Evolutionary conservation across 2,113 vertebrate genomes (phyloP), one percentile per base, ranked within the genome.

Genomic region (Petromus typicus): DNA sequence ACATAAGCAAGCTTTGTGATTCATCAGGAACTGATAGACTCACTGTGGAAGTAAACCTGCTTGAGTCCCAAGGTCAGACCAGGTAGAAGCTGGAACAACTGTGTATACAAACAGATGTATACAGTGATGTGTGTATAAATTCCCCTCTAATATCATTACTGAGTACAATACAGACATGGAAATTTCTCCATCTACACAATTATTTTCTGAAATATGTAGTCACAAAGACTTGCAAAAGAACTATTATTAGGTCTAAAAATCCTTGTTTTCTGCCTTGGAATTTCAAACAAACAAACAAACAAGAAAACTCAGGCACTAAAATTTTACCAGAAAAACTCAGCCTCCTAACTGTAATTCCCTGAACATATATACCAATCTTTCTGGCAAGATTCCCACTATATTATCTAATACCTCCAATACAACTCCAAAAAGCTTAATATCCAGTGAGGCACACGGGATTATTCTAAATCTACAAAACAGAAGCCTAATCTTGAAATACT

Each of bases 11-110:
- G 92, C 93, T 69, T 97, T 98, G 98, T 95, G 97, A 98, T 98
- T 98, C 97, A 98, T 98, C 98, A 98, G 97, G 66, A 13, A 93
- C 87, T 98, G 95, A 98, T 98, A 98, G 96, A 97, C 97, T 98
- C 97, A 96, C 97, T 97, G 97, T 10, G 48, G 90, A 98, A 97
- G 92, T 97, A 97, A 98, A 97, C 83, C 87, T 96, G 96, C 92
- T 91, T 96, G 92, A 89, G 79, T 98, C 93, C 93, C 97, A 98
- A 98, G 98, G 98, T 98, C 97, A 98, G 95, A 97, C 95, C 85
- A 94, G 27, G 59, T 97, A 97, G 90, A 81, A 98, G 87, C 57
- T 95, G 87, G 73, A 92, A 98, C 83, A 97, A 97, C 86, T 97
- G 97, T 89, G 97, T 91, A 71, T 25, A 51, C 66, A 18, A 69